Evolutionary conservation across 2,888 invertebrate species (phyloP).

Genomic region (Tetropium fuscum): DNA sequence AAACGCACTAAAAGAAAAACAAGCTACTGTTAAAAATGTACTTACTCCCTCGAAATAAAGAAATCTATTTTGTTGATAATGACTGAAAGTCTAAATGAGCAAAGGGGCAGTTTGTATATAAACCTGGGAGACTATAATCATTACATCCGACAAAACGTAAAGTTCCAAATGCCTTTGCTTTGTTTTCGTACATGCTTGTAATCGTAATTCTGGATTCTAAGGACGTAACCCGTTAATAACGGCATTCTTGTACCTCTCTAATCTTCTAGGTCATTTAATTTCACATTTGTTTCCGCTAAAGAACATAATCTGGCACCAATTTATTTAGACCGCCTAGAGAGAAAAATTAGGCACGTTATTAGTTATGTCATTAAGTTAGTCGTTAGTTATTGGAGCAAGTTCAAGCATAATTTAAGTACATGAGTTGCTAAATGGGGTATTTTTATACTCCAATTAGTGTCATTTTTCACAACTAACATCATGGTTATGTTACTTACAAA

Average conservation of each 20-base stretch:
- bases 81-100: background rate
- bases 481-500: no score
- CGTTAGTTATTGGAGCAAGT: no score
- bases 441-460: no score
- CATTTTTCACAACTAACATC: no score
- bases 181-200: constrained; percentile 31
- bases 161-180: constrained; percentile 39
- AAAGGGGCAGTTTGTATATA: constrained; percentile 1
- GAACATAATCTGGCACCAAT: constrained; percentile 1
- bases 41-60: background rate
- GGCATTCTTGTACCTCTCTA: constrained; percentile 40
- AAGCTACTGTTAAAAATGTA: background rate
- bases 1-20: no score
- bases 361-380: no score
- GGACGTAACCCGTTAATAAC: constrained; percentile 40
- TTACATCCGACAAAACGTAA: constrained; percentile 45
- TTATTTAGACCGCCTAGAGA: no score
- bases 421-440: no score
- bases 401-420: no score
- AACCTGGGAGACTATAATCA: constrained; percentile 39
- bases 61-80: background rate
- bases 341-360: no score
- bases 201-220: constrained; percentile 39
- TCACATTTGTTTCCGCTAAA: constrained; percentile 30
- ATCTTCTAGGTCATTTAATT: constrained; percentile 43